Base-by-base conservation (phyloP, 2,113 vertebrate genomes). In the Plectropomus leopardus region DNA sequence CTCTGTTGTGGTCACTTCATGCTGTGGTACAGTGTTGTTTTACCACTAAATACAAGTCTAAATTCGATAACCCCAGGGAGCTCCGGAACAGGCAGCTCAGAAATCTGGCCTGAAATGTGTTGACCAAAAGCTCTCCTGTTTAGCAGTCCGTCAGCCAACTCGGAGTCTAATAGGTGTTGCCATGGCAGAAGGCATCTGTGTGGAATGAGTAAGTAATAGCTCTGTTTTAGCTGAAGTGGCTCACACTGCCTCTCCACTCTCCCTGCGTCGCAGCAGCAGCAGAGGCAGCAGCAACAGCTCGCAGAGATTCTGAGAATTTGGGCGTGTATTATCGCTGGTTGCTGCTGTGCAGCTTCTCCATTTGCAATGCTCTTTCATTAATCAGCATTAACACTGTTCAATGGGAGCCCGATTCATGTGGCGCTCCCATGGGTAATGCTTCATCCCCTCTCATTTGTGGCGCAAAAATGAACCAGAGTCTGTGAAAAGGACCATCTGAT, bases 181-280 rank as follows among this genome's bases (percentile, higher is more conserved):
- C 87, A 92, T 89, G 89, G 90, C 92, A 91, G 89, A 72, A 88
- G 76, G 84, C 73, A 48, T 92, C 83, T 91, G 90, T 86, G 87
- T 85, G 80, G 89, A 92, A 91, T 92, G 84, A 93, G 88, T 92
- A 88, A 93, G 92, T 91, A 90, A 91, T 84, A 58, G 88, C 82
- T 58, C 65, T 72, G 72, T 88, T 82, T 90, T 86, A 72, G 77
- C 66, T 78, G 42, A 84, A 87, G 88, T 84, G 72, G 72, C 77
- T 88, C 65, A 32, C 70, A 28, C 75, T 51, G 68, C 28, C 65
- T 80, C 59, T 58, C 23, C 58, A 30, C 57, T 55, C 60, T 64
- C 4, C n/a, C 59, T 8, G 45, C 23, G 76, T 57, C 24, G 32
- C 47, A 53, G 68, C 60, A 72, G 63, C 28, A 59, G 60, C 50